These are phyloP conservation scores for Heliconius hortense DNA, from an alignment of 2,888 invertebrate genomes.

Conservation along the genomic window DNA sequence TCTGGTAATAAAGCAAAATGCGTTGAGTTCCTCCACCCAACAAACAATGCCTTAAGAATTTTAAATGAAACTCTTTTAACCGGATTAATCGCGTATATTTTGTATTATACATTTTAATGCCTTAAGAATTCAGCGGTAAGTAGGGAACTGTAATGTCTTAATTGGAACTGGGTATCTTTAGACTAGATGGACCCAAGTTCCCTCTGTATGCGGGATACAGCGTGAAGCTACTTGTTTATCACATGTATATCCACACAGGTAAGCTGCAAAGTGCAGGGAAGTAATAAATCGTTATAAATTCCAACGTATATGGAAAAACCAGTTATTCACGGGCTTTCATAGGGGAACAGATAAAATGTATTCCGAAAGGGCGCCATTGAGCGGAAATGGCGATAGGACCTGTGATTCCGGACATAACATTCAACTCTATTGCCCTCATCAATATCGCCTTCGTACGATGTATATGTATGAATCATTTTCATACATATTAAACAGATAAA, in stretches of 20 bases:
- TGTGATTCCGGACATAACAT: conserved; percentile 18
- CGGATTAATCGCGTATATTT: too few relatives aligned
- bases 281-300: conserved; percentile 10
- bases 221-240: not conserved
- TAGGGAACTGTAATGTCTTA: too few relatives aligned
- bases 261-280: not conserved
- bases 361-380: conserved; percentile 17
- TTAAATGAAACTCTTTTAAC: too few relatives aligned
- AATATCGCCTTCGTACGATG: conserved; percentile 2
- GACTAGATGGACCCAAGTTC: too few relatives aligned
- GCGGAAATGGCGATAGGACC: conserved; percentile 28
- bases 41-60: too few relatives aligned
- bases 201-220: too few relatives aligned
- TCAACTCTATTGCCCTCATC: conserved; percentile 11
- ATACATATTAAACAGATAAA: not conserved
- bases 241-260: not conserved
- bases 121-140: too few relatives aligned
- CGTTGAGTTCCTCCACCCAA: too few relatives aligned
- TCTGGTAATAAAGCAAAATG: too few relatives aligned
- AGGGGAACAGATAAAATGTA: conserved; percentile 23
- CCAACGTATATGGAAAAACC: conserved; percentile 20
- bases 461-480: not conserved
- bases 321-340: conserved; percentile 21
- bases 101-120: too few relatives aligned
- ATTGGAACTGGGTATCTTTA: too few relatives aligned